Base-by-base conservation (phyloP, 1,140 invertebrate species). In the Zelostemma sp. region DNA sequence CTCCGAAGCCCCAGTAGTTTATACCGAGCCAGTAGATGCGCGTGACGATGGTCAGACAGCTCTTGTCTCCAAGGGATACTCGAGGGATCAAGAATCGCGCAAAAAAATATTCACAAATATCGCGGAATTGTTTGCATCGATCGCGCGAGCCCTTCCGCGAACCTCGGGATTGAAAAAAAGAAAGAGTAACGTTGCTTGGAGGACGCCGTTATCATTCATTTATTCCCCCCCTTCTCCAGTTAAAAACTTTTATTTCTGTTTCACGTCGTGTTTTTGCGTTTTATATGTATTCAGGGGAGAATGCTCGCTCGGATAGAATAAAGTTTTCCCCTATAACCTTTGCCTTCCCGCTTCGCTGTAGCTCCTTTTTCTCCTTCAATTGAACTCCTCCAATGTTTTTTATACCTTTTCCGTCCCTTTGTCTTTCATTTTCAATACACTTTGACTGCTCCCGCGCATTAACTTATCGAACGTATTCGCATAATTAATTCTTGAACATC, bases 21-120 rank as follows among this genome's bases (percentile, higher is more conserved):
- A 17, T 41, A 35, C 65, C 43, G 46, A 28, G 55, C 8, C 2
- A 28, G 35, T 6, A 33, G 47, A 50, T 50, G 46, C 59, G 54
- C 58, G 51, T 68, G 60, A 41, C 64, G 48, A 49, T 63, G 66
- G 63, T 59, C 59, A 41, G 59, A 63, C 66, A 49, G 48, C 35
- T 50, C 58, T 25, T 49, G 49, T 63, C 59, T 63, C 59, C 48
- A 63, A 68, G 67, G 59, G 67, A 64, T 17, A 60, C n/a, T 43
- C 48, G 47, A 61, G 57, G 45, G 14, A 40, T 40, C 11, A 40
- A 28, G 25, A 28, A 4, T 28, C 8, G 3, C 8, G 3, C 8
- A 28, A 28, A 28, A 28, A 28, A 28, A 28, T 28, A 28, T 4
- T 28, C 25, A 28, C 25, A n/a, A n/a, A n/a, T n/a, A n/a, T n/a